Conservation (phyloP, 1,140 invertebrate species). For the Eurosta solidaginis region DNA sequence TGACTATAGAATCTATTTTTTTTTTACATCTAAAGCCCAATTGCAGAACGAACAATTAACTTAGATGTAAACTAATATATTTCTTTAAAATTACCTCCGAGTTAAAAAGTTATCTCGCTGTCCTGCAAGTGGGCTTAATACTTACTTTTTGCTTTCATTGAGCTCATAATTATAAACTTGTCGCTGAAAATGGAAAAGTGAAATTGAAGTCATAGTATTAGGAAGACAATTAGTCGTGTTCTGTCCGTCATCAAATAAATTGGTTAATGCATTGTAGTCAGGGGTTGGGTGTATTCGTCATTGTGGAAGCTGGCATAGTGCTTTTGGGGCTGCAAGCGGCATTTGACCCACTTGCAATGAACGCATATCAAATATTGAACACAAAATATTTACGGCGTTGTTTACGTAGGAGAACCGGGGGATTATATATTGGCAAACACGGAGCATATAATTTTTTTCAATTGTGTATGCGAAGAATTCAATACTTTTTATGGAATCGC, state of each 20-base stretch:
- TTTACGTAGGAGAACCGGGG: not conserved
- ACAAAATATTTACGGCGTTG: not conserved
- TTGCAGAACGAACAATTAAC: too few species aligned
- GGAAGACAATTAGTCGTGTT: slow-evolving; percentile 1
- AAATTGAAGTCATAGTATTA: slow-evolving; percentile 1
- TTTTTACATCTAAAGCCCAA: too few species aligned
- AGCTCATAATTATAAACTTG: not conserved
- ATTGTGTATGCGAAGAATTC: not conserved
- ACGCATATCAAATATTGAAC: too few species aligned
- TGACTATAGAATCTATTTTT: too few species aligned
- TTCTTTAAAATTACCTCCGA: too few species aligned
- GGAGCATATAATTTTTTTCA: slow-evolving; percentile 14
- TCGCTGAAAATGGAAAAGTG: not conserved
- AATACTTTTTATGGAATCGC: not conserved
- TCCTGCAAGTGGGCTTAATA: too few species aligned
- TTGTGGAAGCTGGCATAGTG: not conserved
- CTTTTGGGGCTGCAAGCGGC: not conserved
- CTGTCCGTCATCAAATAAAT: not conserved
- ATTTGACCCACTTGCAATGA: not conserved
- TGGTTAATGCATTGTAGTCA: not conserved
- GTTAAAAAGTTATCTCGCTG: too few species aligned
- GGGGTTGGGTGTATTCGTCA: not conserved
- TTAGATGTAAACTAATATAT: too few species aligned
- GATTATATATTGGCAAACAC: slow-evolving; percentile 8
- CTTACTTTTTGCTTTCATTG: too few species aligned